Evolutionary conservation across 64 coral and sea anemone genomes (phyloP).

Genomic region (Actinia tenebrosa): DNA sequence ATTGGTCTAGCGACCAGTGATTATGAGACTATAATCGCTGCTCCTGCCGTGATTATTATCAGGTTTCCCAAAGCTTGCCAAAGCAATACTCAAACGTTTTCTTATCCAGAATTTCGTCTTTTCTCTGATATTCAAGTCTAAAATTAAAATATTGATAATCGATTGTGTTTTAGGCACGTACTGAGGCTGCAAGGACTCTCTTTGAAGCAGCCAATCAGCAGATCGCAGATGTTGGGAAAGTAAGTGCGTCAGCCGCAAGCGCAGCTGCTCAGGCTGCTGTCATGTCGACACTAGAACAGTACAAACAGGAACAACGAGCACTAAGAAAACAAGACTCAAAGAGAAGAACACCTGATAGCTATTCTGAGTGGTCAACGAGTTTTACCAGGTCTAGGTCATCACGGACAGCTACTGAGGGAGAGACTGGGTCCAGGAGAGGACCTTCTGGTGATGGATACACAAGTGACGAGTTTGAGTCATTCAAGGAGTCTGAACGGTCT

Average conservation of each 20-base stretch:
- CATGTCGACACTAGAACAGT: slow-evolving; percentile 54
- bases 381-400: slow-evolving; percentile 42
- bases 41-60: too few species aligned
- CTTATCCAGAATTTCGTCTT: too few species aligned
- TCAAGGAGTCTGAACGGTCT: slow-evolving; percentile 35
- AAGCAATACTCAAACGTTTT: too few species aligned
- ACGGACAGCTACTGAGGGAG: slow-evolving; percentile 4
- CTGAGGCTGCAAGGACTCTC: slow-evolving; percentile 56
- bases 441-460: slow-evolving; percentile 44
- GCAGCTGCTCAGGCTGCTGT: slow-evolving; percentile 83
- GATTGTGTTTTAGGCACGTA: slow-evolving; percentile 49
- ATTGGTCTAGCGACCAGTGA: too few species aligned
- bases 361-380: slow-evolving; percentile 26
- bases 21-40: too few species aligned
- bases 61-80: too few species aligned
- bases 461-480: slow-evolving; percentile 82
- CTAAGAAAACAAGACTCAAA: slow-evolving; percentile 13
- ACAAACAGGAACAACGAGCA: slow-evolving; percentile 44
- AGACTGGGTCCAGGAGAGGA: not conserved
- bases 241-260: slow-evolving; percentile 61
- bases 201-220: slow-evolving; percentile 71
- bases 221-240: slow-evolving; percentile 40
- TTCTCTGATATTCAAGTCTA: too few species aligned
- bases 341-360: slow-evolving; percentile 10
- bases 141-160: not conserved